Evolutionary conservation across 2,113 vertebrate species (phyloP).

Genomic region (Malaclemys terrapin): DNA sequence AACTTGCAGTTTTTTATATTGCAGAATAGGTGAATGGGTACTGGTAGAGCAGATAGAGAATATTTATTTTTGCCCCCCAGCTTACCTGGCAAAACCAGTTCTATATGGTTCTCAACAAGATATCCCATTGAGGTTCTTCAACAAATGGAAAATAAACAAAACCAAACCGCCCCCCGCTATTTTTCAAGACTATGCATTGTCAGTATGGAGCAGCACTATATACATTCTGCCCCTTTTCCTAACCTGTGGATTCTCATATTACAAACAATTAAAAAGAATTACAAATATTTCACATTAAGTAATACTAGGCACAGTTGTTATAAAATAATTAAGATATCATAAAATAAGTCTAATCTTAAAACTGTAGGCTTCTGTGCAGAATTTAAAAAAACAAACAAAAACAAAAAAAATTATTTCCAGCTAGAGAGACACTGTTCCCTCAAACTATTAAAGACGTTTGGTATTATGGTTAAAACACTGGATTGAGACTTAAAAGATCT

Average conservation of each 20-base stretch:
- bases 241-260: not conserved
- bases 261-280: not conserved
- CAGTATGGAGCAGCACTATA: accelerated
- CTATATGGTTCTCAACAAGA: not conserved
- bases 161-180: not conserved
- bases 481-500: not conserved
- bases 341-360: not conserved
- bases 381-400: not conserved
- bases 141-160: not conserved
- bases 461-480: not conserved
- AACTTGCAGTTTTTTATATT: not conserved
- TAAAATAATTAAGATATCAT: not conserved
- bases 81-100: not conserved
- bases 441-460: not conserved
- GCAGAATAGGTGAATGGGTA: not conserved
- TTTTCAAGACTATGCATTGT: not conserved
- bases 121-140: not conserved
- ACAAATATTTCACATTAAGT: not conserved
- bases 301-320: not conserved
- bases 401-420: not conserved
- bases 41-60: not conserved
- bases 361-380: not conserved
- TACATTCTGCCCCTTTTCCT: not conserved
- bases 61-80: accelerated
- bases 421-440: not conserved